Evolutionary conservation across 2,888 invertebrate genomes (phyloP).

Genomic region (Drosophila melanosoma): DNA sequence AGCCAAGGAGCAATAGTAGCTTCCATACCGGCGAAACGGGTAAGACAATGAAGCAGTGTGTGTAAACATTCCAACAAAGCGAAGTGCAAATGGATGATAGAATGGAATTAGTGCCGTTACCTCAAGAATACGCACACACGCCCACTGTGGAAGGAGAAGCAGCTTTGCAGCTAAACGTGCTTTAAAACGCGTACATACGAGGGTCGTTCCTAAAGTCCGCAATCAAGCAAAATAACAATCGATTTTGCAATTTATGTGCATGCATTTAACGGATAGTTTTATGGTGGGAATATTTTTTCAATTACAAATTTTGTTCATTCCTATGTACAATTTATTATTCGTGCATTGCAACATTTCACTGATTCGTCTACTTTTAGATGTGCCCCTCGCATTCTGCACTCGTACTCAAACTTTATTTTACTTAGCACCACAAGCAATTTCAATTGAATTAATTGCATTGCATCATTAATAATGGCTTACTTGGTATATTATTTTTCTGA

Average conservation of each 20-base stretch:
- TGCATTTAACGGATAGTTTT: neutral
- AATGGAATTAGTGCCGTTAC: constrained; percentile 27
- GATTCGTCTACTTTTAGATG: neutral
- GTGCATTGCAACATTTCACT: neutral
- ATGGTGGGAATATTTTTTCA: neutral
- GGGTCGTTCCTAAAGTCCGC: neutral
- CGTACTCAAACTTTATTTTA: neutral
- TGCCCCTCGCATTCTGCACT: neutral
- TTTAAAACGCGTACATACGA: constrained; percentile 10
- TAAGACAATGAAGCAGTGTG: constrained; percentile 35
- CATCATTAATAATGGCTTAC: constrained; percentile 20
- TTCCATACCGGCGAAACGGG: constrained; percentile 45
- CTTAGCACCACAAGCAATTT: constrained; percentile 5
- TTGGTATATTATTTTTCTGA: neutral
- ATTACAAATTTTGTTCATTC: neutral
- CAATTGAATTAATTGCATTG: constrained; percentile 24
- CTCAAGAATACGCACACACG: constrained; percentile 1
- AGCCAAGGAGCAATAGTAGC: constrained; percentile 11
- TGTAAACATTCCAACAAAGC: constrained; percentile 25
- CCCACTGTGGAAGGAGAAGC: constrained; percentile 18
- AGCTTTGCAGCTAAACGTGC: constrained; percentile 20
- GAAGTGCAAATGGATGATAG: constrained; percentile 9
- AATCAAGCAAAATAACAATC: neutral
- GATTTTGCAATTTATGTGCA: neutral
- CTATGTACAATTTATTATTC: neutral